Evolutionary conservation across 2,113 vertebrate species (phyloP), one percentile per base, ranked within the genome.

Genomic region (Apodemus speciosus): DNA sequence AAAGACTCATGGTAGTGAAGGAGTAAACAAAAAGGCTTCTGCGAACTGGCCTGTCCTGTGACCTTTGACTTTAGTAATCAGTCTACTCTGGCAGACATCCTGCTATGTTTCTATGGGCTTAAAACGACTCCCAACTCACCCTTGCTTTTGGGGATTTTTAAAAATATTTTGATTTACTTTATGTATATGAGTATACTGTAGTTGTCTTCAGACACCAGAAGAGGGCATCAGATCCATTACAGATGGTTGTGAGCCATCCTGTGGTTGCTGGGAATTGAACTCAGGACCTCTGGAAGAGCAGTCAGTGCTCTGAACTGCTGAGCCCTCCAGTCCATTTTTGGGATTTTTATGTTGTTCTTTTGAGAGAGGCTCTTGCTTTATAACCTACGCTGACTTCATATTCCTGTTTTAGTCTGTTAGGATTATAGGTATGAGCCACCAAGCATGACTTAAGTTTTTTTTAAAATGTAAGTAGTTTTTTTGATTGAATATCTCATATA

Each of bases 91-190:
- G 27, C 73, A 86, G 40, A 64, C 35, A 89, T 27, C 68, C 40
- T 93, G 20, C 21, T 40, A 71, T 81, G 68, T 92, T 88, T 49
- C 53, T 23, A 38, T 90, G 89, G n/a, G 35, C 71, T 94, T 88
- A 62, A 23, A 51, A 14, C 80, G 83, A 79, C 2, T 53, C 6
- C 16, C 49, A 85, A 13, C n/a, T 90, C 51, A 81, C 6, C 64
- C 13, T 88, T 92, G 30, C 15, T 89, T 92, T 94, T 32, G 30
- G 64, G 4, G 13, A 66, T 32, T 66, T 62, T 27, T 27, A 62
- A 62, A 62, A 27, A 62, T 32, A 30, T 32, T 66, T 66, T 32
- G 32, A 66, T 15, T 66, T 64, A 64, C 32, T 64, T 32, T 64
- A 30, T 64, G 27, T 64, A 2, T 66, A 2, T 66, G 30, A 66